phyloP scores from a whole-genome alignment of 2,113 vertebrate species.

The Nicator chloris region DNA sequence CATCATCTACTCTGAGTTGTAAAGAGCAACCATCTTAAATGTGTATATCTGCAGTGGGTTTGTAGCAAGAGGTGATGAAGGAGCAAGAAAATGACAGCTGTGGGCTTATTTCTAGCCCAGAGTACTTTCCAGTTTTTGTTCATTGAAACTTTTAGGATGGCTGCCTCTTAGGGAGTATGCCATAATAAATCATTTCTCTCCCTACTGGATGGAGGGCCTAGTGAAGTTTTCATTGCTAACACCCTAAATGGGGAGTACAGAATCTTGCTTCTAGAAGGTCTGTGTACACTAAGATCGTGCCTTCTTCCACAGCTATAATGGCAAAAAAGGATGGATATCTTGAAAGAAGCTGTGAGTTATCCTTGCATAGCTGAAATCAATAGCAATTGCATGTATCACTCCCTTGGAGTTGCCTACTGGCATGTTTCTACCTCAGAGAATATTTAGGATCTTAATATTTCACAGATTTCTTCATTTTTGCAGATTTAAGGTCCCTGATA shows the following conservation, averaged over 20 bases:
- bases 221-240: neutral
- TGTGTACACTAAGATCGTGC: neutral
- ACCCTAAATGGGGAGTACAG: neutral
- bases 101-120: neutral
- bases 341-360: neutral
- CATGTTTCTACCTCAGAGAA: neutral
- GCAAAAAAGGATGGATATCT: neutral
- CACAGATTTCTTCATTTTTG: neutral
- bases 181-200: neutral
- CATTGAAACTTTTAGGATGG: neutral
- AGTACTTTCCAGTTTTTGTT: neutral
- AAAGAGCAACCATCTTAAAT: neutral
- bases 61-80: neutral
- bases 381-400: neutral
- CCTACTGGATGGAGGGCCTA: neutral
- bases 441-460: neutral
- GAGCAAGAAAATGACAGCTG: neutral
- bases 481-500: neutral
- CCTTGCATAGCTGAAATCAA: neutral
- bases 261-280: neutral
- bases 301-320: neutral
- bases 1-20: neutral
- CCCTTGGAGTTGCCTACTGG: neutral
- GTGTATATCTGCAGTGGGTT: neutral
- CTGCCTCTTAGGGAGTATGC: neutral